These are phyloP conservation scores for Drosophila gunungcola DNA, from an alignment of 1,140 invertebrate genomes.

Conservation along the genomic window DNA sequence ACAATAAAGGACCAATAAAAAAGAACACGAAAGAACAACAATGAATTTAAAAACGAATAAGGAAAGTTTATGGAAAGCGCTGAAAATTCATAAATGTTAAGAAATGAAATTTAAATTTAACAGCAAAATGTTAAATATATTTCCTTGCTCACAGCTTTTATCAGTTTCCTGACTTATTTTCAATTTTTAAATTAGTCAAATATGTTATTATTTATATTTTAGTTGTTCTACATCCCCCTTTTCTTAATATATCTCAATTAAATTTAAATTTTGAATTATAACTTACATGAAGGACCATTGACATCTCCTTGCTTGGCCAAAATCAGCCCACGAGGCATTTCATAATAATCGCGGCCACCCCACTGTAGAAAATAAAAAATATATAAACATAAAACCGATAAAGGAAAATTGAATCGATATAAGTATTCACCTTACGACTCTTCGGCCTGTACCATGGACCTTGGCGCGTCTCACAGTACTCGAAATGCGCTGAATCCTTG, in stretches of 20 bases:
- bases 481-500: conserved; percentile 4
- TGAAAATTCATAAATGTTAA: conserved; percentile 13
- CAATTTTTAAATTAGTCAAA: too few species aligned
- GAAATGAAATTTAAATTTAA: not conserved
- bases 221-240: too few species aligned
- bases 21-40: not conserved
- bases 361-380: not conserved
- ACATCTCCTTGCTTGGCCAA: conserved; percentile 35
- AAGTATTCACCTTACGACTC: conserved; percentile 2
- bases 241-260: too few species aligned
- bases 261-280: not conserved
- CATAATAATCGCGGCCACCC: conserved; percentile 35
- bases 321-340: conserved; percentile 31
- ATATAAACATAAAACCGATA: not conserved
- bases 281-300: conserved; percentile 39
- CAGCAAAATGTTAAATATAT: not conserved
- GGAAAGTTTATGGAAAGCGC: conserved; percentile 27
- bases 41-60: not conserved
- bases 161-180: too few species aligned
- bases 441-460: not conserved
- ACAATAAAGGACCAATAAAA: not conserved
- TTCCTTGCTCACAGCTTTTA: too few species aligned
- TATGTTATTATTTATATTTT: too few species aligned
- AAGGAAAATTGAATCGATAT: too few species aligned
- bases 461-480: conserved; percentile 9